Conservation (phyloP, 1,140 invertebrate genomes). For the Archivesica marissinica region DNA sequence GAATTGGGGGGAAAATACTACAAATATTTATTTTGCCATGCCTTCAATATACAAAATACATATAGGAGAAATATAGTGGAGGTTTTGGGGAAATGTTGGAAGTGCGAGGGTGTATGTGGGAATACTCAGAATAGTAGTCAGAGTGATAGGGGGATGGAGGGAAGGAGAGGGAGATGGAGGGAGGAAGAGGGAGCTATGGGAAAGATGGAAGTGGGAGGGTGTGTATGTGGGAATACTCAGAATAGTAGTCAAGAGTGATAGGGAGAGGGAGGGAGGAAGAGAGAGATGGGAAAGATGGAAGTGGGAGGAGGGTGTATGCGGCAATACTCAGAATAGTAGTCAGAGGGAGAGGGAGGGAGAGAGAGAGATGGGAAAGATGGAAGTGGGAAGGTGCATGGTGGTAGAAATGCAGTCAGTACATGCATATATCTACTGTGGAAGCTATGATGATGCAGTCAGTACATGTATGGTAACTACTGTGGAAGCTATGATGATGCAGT, state of each 20-base stretch:
- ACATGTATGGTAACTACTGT: no score
- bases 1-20: no score
- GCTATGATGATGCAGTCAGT: no score
- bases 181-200: slow-evolving; percentile 21
- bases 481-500: no score
- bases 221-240: neutral
- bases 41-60: no score
- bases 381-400: neutral
- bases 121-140: neutral
- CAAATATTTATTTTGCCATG: no score
- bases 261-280: slow-evolving; percentile 8
- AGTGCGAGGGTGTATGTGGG: neutral
- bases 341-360: neutral
- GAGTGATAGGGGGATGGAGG: no score
- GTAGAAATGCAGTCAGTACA: no score
- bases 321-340: neutral
- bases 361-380: neutral
- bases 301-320: neutral
- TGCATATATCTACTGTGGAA: no score
- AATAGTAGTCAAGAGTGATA: slow-evolving; percentile 12
- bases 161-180: neutral
- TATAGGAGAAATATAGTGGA: neutral
- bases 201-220: slow-evolving; percentile 9
- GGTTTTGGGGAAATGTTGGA: neutral
- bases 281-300: slow-evolving; percentile 17